phyloP scores from a whole-genome alignment of 2,113 vertebrate species.

The Ammodytes dubius region DNA sequence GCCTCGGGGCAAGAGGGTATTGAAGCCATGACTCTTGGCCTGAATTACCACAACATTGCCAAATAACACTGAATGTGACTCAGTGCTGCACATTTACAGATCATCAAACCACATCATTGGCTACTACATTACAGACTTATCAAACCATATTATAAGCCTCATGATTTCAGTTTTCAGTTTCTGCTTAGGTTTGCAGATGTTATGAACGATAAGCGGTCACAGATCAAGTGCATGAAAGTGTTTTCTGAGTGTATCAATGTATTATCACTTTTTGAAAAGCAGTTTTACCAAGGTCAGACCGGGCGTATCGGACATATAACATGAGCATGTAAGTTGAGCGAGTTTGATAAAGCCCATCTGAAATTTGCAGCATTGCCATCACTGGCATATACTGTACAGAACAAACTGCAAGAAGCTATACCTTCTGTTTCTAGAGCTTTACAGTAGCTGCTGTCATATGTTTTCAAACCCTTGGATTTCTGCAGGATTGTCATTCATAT shows the following conservation, averaged over 20 bases:
- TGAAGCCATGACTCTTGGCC: conserved; percentile 24
- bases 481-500: conserved; percentile 34
- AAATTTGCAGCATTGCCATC: neutral
- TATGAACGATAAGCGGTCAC: neutral
- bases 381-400: too few species aligned
- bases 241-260: neutral
- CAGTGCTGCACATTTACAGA: neutral
- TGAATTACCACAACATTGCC: conserved; percentile 30
- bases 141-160: conserved; percentile 6
- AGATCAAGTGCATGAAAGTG: neutral
- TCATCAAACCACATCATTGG: neutral
- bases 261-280: neutral
- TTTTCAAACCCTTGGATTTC: conserved; percentile 25
- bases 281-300: too few species aligned
- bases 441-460: neutral
- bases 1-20: neutral
- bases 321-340: too few species aligned
- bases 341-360: too few species aligned
- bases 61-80: conserved; percentile 17
- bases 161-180: conserved; percentile 17
- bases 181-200: conserved; percentile 32
- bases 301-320: too few species aligned
- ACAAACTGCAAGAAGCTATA: neutral
- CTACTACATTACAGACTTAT: neutral
- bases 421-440: neutral